These are phyloP conservation scores for Pomatostomus ruficeps DNA, from an alignment of 2,113 vertebrate genomes.

Conservation along the genomic window DNA sequence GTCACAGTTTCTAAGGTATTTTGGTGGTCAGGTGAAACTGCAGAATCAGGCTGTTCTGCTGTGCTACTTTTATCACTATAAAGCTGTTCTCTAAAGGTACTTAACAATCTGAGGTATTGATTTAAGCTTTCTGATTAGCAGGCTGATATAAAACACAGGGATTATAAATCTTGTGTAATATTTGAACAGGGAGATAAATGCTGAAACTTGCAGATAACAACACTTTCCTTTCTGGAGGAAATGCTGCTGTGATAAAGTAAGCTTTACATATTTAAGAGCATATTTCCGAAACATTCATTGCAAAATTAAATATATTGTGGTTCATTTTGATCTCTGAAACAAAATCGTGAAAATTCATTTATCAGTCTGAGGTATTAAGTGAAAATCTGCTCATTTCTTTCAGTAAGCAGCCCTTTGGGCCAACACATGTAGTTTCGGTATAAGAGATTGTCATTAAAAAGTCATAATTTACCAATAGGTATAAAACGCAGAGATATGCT, in stretches of 20 bases:
- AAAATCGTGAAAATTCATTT: not conserved
- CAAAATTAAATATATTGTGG: not conserved
- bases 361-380: not conserved
- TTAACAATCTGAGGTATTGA: constrained; percentile 10
- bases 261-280: not conserved
- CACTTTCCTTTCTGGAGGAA: not conserved
- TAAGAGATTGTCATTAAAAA: not conserved
- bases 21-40: not conserved
- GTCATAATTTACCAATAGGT: not conserved
- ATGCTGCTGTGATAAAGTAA: not conserved
- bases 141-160: not conserved
- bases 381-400: not conserved
- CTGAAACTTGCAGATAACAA: not conserved
- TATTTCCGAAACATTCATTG: not conserved
- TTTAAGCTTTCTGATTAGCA: constrained; percentile 23
- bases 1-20: not conserved
- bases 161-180: constrained; percentile 27
- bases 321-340: not conserved
- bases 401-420: not conserved
- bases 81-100: not conserved
- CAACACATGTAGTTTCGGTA: not conserved
- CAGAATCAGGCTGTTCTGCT: not conserved
- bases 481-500: not conserved
- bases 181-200: constrained; percentile 1
- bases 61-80: not conserved